Base-by-base conservation (phyloP, 2,797 vertebrate genomes). In the Smutsia temminckii region DNA sequence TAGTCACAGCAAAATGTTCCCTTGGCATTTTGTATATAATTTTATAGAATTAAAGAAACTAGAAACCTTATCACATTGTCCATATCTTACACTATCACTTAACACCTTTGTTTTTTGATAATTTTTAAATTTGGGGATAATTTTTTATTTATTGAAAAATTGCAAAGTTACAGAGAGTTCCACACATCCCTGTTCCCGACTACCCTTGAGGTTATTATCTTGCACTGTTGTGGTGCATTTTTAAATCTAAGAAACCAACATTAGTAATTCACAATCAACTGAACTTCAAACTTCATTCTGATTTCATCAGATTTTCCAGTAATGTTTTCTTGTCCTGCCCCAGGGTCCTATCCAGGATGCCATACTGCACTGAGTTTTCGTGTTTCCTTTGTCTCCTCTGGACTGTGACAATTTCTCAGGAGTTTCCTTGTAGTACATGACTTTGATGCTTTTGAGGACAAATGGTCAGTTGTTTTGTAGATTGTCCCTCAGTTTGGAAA, bases 61-160 rank as follows among this genome's bases (percentile, higher is more conserved):
- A 49, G 34, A 34, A 85, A 23, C 51, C 18, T 81, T 80, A 51
- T 20, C 6, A 46, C 46, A 3, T 78, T 92, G 11, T 57, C 69
- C 87, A 69, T 12, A 46, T 20, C 23, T 46, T 79, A 37, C 34
- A 40, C 14, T 40, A 55, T 42, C 10, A 20, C 55, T 84, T 63
- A n/a, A 32, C 14, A 55, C 40, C n/a, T 90, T 79, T 27, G 32
- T 81, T 80, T 59, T 85, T 72, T 7, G 37, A 75, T 78, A 14
- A 37, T 17, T 20, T 61, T 59, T 79, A 55, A n/a, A 40, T 66
- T 94, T 89, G 42, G 20, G 53, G 83, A 74, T 37, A 78, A 55
- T 53, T 77, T 87, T 89, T 0, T 0, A 66, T 17, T 77, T 32
- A 16, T 0, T 34, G 6, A 21, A 66, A 72, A 55, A 14, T 27